phyloP scores from a whole-genome alignment of 2,113 vertebrate species.

The Aptenodytes forsteri region DNA sequence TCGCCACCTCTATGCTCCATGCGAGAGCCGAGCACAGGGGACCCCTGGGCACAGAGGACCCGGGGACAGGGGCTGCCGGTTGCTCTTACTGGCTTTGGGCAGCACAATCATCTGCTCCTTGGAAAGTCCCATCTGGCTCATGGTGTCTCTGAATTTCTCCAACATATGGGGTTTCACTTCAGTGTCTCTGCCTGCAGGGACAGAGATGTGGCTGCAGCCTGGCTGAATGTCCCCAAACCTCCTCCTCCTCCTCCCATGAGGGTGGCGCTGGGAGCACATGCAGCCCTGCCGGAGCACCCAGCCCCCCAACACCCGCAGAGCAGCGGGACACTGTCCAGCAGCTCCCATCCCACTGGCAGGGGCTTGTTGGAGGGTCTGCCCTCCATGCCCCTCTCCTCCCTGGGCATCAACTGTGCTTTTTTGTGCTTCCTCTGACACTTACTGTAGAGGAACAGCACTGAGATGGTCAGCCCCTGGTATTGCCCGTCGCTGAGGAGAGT shows the following conservation, averaged over 20 bases:
- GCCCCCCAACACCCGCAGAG: too few species aligned
- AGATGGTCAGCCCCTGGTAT: not conserved
- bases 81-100: not conserved
- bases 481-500: not conserved
- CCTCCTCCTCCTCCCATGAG: not conserved
- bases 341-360: not conserved
- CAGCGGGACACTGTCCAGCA: not conserved
- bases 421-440: not conserved
- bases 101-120: not conserved
- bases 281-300: not conserved
- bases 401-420: not conserved
- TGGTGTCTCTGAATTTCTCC: not conserved
- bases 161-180: not conserved
- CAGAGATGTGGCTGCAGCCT: not conserved
- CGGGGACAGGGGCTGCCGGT: too few species aligned
- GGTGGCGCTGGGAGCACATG: not conserved
- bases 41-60: not conserved
- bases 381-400: accelerated
- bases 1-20: not conserved
- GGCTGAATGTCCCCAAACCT: not conserved
- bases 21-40: not conserved
- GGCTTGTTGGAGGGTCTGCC: not conserved
- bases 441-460: not conserved
- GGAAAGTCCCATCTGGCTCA: not conserved
- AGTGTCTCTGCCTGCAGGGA: not conserved